Evolutionary conservation across 2,888 invertebrate genomes (phyloP).

Genomic region (Xylota segnis): DNA sequence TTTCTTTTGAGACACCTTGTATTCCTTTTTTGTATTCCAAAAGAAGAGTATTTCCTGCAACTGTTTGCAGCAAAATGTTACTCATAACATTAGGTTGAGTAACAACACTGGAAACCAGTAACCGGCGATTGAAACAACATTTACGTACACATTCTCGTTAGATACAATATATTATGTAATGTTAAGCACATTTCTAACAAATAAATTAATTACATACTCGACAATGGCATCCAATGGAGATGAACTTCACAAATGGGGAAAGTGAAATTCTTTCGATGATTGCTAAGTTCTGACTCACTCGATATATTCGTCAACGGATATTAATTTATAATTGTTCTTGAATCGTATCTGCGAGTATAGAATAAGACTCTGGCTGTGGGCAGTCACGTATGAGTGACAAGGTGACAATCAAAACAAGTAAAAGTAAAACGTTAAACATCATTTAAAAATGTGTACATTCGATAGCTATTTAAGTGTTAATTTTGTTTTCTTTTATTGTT

Average conservation of each 20-base stretch:
- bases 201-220: conserved; percentile 41
- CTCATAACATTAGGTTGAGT: conserved; percentile 41
- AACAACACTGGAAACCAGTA: conserved; percentile 7
- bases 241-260: conserved; percentile 12
- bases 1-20: no score
- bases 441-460: neutral
- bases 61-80: conserved; percentile 28
- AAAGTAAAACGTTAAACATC: neutral
- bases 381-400: conserved; percentile 11
- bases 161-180: conserved; percentile 52
- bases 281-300: conserved; percentile 37
- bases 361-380: neutral
- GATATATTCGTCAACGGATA: neutral
- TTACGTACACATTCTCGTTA: neutral
- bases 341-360: neutral
- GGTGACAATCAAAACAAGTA: neutral
- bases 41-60: conserved; percentile 27
- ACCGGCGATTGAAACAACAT: neutral
- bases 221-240: conserved; percentile 3
- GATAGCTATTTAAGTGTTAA: neutral
- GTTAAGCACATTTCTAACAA: conserved; percentile 34
- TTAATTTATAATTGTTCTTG: conserved; percentile 4
- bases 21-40: no score
- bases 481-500: no score
- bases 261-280: conserved; percentile 21